Conservation (phyloP, 1,140 invertebrate genomes). For the Asbolus verrucosus region DNA sequence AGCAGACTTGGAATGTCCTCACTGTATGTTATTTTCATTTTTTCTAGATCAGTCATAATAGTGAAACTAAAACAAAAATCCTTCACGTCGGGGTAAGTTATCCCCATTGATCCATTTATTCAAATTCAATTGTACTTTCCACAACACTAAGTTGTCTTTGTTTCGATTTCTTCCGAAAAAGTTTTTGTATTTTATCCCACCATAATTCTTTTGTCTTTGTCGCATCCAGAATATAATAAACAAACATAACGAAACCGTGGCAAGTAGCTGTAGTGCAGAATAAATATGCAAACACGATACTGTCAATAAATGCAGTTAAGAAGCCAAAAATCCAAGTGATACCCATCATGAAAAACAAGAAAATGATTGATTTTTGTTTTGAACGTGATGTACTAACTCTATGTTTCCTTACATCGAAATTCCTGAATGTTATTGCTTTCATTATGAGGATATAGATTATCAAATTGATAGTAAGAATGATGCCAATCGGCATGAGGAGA, state of each 20-base stretch:
- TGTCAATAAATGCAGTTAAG: background rate
- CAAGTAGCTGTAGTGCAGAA: conserved; percentile 11
- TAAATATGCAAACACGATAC: background rate
- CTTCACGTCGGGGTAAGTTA: background rate
- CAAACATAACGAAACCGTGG: conserved; percentile 13
- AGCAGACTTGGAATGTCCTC: too few species aligned
- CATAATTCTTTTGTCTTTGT: background rate
- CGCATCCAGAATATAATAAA: conserved; percentile 13
- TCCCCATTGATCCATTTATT: too few species aligned
- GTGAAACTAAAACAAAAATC: too few species aligned
- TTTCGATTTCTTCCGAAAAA: background rate
- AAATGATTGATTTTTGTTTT: background rate
- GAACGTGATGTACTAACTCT: background rate
- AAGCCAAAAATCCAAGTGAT: conserved; percentile 12
- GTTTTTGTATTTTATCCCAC: conserved; percentile 1
- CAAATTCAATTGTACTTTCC: too few species aligned
- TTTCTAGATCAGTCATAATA: too few species aligned
- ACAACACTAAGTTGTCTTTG: too few species aligned
- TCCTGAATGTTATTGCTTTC: background rate
- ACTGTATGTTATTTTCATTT: too few species aligned
- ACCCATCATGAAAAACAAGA: conserved; percentile 25
- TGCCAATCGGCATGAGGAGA: background rate
- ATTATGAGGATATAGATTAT: conserved; percentile 2
- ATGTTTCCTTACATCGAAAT: conserved; percentile 2
- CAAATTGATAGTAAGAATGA: conserved; percentile 1